Conservation (phyloP, 2,113 vertebrate species). For the Scomber japonicus region DNA sequence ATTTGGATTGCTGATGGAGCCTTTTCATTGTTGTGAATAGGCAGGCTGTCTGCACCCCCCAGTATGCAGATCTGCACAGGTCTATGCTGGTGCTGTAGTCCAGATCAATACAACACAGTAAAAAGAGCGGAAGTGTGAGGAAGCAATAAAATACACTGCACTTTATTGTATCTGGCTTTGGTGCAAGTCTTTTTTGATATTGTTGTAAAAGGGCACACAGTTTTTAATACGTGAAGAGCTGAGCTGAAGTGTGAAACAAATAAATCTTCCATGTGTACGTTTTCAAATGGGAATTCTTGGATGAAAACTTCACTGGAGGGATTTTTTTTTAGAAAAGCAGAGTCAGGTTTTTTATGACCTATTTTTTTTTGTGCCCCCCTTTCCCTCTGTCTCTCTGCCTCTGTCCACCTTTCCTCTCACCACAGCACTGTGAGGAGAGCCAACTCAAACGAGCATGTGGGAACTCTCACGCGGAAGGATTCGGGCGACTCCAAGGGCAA, state of each 20-base stretch:
- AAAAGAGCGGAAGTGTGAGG: constrained; percentile 14
- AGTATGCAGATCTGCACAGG: constrained; percentile 56
- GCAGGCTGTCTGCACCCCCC: constrained; percentile 49
- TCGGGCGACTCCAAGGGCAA: constrained; percentile 92
- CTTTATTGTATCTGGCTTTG: not conserved
- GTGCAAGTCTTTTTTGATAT: not conserved
- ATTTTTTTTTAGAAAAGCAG: constrained; percentile 42
- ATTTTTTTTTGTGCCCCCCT: not conserved
- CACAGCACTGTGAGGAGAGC: constrained; percentile 93
- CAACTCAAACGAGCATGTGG: constrained; percentile 94
- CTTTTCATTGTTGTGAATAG: constrained; percentile 81
- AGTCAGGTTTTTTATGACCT: constrained; percentile 43
- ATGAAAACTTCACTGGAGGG: constrained; percentile 29
- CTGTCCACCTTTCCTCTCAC: constrained; percentile 15
- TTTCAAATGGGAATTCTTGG: constrained; percentile 1
- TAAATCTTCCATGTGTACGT: not conserved
- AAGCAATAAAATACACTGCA: not conserved
- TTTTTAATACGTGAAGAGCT: not conserved
- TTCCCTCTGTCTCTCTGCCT: not conserved
- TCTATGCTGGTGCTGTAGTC: constrained; percentile 30
- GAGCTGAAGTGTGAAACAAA: constrained; percentile 17
- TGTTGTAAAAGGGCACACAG: not conserved
- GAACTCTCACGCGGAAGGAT: constrained; percentile 90
- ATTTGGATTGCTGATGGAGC: constrained; percentile 80
- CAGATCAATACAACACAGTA: not conserved